Evolutionary conservation across 2,797 vertebrate genomes (phyloP).

Genomic region (Brachyrhaphis roseni): DNA sequence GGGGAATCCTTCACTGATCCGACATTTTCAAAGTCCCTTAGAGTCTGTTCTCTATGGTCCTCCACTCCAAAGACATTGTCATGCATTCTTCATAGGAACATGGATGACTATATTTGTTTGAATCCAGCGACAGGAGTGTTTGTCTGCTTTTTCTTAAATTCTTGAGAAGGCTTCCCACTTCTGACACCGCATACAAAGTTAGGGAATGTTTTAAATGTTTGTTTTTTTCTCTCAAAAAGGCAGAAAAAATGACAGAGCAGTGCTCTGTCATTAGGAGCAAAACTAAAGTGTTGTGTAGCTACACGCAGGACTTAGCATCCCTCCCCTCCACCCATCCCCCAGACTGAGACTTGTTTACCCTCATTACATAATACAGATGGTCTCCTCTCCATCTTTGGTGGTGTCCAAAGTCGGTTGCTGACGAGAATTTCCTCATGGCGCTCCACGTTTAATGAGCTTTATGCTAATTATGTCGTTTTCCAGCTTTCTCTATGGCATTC

Average conservation of each 20-base stretch:
- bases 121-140: conserved; percentile 33
- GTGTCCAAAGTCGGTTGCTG: conserved; percentile 43
- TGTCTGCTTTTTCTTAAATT: conserved; percentile 12
- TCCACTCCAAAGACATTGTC: conserved; percentile 31
- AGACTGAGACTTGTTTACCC: conserved; percentile 62
- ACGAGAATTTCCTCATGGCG: conserved; percentile 34
- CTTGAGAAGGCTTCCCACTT: conserved; percentile 30
- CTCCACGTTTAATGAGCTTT: conserved; percentile 70
- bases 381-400: conserved; percentile 55
- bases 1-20: conserved; percentile 15
- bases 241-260: conserved; percentile 3
- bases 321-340: conserved; percentile 15
- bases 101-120: conserved; percentile 12
- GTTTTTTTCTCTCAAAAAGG: neutral
- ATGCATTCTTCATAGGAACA: conserved; percentile 42
- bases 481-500: conserved; percentile 43
- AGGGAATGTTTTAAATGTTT: neutral
- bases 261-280: conserved; percentile 48
- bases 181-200: neutral
- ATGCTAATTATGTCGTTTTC: conserved; percentile 68
- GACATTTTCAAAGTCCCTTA: conserved; percentile 15
- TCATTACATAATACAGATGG: conserved; percentile 60
- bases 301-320: conserved; percentile 41
- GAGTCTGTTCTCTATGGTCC: conserved; percentile 17
- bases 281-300: conserved; percentile 63